phyloP scores from a whole-genome alignment of 2,113 vertebrate genomes.

The Gambusia holbrooki region DNA sequence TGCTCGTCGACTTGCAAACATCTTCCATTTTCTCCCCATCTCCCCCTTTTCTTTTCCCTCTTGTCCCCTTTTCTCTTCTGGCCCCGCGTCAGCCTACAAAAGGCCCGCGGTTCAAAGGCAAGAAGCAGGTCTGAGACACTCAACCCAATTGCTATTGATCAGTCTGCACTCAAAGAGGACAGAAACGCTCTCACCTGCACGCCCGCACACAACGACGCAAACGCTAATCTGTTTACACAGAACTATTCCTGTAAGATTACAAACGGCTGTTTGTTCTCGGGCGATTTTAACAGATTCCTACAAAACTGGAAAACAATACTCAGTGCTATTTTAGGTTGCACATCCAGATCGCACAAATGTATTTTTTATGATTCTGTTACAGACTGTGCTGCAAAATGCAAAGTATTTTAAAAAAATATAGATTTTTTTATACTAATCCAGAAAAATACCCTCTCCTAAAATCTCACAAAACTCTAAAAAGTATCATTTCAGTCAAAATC shows the following conservation, averaged over 20 bases:
- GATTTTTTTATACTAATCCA: too few relatives aligned
- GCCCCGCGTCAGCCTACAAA: constrained; percentile 64
- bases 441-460: not conserved
- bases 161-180: constrained; percentile 60
- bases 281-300: constrained; percentile 18
- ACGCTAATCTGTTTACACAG: constrained; percentile 16
- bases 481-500: not conserved
- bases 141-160: constrained; percentile 82
- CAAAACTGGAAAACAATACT: not conserved
- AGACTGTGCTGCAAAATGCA: too few relatives aligned
- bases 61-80: constrained; percentile 48
- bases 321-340: not conserved
- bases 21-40: constrained; percentile 71
- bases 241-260: constrained; percentile 42
- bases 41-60: constrained; percentile 41
- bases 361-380: not conserved
- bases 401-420: too few relatives aligned
- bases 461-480: not conserved
- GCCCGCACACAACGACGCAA: constrained; percentile 16
- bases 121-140: constrained; percentile 71
- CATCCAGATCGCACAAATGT: not conserved
- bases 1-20: constrained; percentile 79
- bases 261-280: constrained; percentile 26
- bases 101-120: constrained; percentile 66
- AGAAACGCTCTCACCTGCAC: constrained; percentile 52